phyloP scores from a whole-genome alignment of 1,140 invertebrate species.

The Philopotamus ludificatus region DNA sequence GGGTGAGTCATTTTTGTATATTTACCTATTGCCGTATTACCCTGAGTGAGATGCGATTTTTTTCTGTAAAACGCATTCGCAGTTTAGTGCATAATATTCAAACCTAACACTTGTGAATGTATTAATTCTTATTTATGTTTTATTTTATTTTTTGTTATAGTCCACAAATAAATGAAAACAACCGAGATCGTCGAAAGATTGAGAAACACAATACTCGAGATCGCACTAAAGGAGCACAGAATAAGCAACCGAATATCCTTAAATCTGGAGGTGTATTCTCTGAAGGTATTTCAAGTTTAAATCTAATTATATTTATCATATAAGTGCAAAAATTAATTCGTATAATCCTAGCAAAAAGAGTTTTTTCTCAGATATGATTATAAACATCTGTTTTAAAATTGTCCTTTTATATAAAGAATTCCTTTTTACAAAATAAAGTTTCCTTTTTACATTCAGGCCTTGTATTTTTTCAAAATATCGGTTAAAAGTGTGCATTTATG shows the following conservation, averaged over 20 bases:
- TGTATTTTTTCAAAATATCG: no score
- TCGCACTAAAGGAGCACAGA: slow-evolving; percentile 42
- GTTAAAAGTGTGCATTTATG: no score
- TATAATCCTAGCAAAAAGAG: no score
- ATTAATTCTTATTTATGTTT: neutral
- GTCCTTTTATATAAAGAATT: no score
- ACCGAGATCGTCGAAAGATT: slow-evolving; percentile 42
- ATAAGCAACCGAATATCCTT: slow-evolving; percentile 49
- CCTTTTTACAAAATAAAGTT: no score
- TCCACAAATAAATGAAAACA: slow-evolving; percentile 42
- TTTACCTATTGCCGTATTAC: neutral
- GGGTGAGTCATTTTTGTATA: slow-evolving; percentile 44
- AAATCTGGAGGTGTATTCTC: slow-evolving; percentile 53
- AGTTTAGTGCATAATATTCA: neutral
- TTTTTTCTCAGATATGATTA: no score
- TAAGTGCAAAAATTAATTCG: no score
- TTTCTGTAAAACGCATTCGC: neutral
- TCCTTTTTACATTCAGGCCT: no score
- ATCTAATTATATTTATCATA: no score
- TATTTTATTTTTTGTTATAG: slow-evolving; percentile 1
- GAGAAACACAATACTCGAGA: slow-evolving; percentile 45
- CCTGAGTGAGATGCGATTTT: neutral
- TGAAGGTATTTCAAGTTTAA: slow-evolving; percentile 49
- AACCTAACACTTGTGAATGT: neutral
- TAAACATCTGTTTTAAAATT: no score